phyloP scores from a whole-genome alignment of 92 coral and sea anemone species.

The Hydrozoanthus gracilis region DNA sequence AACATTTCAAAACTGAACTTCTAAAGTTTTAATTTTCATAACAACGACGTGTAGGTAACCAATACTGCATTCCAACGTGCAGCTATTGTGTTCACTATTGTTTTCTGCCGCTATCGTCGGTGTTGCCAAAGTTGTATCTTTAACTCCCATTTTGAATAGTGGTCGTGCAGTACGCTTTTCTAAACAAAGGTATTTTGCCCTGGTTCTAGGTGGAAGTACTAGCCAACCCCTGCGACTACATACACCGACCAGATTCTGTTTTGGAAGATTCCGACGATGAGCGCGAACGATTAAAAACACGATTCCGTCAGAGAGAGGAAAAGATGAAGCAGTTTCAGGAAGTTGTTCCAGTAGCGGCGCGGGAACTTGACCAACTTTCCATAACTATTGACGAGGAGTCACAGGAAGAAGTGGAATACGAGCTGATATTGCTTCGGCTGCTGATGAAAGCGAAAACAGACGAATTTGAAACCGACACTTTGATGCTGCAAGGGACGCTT shows the following conservation, averaged over 20 bases:
- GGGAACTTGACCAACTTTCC: constrained; percentile 1
- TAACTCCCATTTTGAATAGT: neutral
- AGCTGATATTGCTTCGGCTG: constrained; percentile 15
- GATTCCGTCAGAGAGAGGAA: constrained; percentile 9
- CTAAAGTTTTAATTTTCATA: too few relatives aligned
- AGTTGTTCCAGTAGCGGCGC: neutral
- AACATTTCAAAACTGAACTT: too few relatives aligned
- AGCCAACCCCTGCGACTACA: constrained; percentile 1
- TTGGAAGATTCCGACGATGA: constrained; percentile 28
- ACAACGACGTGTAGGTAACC: too few relatives aligned
- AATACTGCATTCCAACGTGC: too few relatives aligned
- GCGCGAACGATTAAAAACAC: neutral
- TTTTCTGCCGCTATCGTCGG: too few relatives aligned
- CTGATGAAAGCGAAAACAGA: constrained; percentile 25
- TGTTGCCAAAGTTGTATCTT: too few relatives aligned
- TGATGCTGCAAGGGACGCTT: neutral
- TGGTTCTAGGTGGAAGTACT: neutral
- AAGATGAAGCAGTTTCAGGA: neutral
- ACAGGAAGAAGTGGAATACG: constrained; percentile 10
- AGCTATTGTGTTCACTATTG: too few relatives aligned
- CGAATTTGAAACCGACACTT: neutral
- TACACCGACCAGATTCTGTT: constrained; percentile 26
- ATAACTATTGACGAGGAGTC: constrained; percentile 3
- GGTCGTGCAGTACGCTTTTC: neutral
- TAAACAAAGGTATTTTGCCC: too few relatives aligned